Percentiles rank a stretch among this genome's conserved stretches.
Evolutionary conservation across 2,113 vertebrate genomes (phyloP).

Genomic region (Apteryx mantelli): DNA sequence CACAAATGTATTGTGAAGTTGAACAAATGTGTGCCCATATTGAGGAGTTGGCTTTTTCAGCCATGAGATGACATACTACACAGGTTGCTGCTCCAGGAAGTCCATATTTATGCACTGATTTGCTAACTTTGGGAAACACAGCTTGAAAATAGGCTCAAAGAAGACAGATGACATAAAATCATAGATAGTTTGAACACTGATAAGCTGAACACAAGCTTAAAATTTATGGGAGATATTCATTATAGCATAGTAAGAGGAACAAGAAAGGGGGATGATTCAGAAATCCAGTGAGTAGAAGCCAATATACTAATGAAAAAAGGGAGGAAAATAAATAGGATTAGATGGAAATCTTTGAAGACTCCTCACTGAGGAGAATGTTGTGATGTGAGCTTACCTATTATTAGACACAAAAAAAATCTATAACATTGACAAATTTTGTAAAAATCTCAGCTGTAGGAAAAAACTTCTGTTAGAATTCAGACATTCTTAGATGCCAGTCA

Average conservation of each 20-base stretch:
- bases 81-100: neutral
- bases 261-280: neutral
- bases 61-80: rapidly evolving
- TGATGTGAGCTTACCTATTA: neutral
- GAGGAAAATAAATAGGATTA: neutral
- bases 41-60: neutral
- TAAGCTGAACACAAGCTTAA: neutral
- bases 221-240: neutral
- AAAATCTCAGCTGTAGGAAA: neutral
- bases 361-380: neutral
- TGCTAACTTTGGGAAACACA: neutral
- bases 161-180: neutral
- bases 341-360: neutral
- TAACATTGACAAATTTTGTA: neutral
- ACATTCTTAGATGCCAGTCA: neutral
- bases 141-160: neutral
- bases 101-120: neutral
- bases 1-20: neutral
- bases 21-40: too few species aligned
- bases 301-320: neutral
- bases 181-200: neutral
- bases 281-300: neutral
- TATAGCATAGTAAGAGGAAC: neutral
- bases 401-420: neutral
- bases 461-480: neutral